A percentile compares a stretch with the other conserved stretches of the same genome.
These are phyloP conservation scores for Nyctibius bracteatus DNA, from an alignment of 2,113 vertebrate genomes.

Conservation along the genomic window DNA sequence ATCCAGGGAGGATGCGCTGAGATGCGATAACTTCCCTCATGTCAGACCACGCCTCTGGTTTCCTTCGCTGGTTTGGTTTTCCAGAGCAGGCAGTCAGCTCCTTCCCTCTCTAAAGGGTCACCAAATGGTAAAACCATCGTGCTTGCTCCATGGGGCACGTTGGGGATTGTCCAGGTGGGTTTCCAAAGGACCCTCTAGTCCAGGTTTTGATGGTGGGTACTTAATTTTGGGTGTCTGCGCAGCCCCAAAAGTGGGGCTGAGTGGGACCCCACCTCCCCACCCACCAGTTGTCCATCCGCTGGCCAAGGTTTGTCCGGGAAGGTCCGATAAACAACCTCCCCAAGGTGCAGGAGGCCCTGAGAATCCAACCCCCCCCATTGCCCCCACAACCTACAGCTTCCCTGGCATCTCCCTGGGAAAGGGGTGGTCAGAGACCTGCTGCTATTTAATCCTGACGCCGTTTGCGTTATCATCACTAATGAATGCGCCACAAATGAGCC, in stretches of 20 bases:
- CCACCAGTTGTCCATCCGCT: background rate
- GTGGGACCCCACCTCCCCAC: rapidly evolving
- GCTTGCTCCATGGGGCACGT: background rate
- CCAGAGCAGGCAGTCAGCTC: background rate
- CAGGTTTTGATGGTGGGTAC: background rate
- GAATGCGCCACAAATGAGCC: background rate
- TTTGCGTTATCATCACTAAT: rapidly evolving
- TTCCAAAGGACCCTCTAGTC: background rate
- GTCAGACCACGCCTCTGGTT: background rate
- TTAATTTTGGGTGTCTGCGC: background rate
- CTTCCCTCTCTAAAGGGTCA: background rate
- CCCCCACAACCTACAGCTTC: background rate
- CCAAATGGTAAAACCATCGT: background rate
- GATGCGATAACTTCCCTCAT: background rate
- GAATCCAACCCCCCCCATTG: background rate
- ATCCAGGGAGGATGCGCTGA: background rate
- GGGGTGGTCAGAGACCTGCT: rapidly evolving
- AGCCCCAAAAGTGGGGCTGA: too few species aligned
- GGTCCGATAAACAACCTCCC: background rate
- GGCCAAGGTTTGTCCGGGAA: background rate
- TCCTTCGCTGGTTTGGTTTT: background rate
- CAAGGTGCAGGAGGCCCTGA: rapidly evolving
- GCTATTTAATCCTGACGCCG: rapidly evolving
- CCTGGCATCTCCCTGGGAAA: background rate
- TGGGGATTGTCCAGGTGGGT: background rate